Base-by-base conservation (phyloP, 2,888 invertebrate species). In the Agrilus cyanescens region DNA sequence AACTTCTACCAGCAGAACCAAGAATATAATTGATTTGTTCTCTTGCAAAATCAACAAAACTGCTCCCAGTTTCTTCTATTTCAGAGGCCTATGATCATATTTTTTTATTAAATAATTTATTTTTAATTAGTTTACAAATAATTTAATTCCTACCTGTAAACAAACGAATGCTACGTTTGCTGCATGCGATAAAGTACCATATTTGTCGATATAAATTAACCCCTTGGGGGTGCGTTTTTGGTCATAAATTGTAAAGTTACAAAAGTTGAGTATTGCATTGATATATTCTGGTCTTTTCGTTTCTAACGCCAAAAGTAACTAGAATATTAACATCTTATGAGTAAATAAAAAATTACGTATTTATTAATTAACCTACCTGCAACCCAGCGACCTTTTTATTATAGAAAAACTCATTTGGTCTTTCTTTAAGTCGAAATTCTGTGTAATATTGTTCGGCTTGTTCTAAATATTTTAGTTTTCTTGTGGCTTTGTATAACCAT, bases 371-470 rank as follows among this genome's bases (percentile, higher is more conserved):
- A 43, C 40, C 38, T 52, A 72, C 72, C 65, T 74, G 73, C 29
- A 73, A 66, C 10, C 73, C 75, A 2, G 71, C 72, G n/a, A 65
- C 65, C 53, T 75, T 74, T 46, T 71, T 71, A 48, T 74, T 73
- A 56, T 72, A 74, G 45, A 67, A 71, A 47, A 75, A 75, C 46
- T 70, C 69, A 32, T 67, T 67, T 2, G 73, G 69, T 25, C 70
- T 54, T 38, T 68, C 65, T 31, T 65, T 62, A n/a, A 74, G 60
- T 32, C 67, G 59, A 48, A 70, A 73, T 41, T 68, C 64, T 45
- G 59, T 58, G 52, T 71, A 74, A 49, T 70, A 67, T 37, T 64
- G 57, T 46, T 69, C 66, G 2, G 73, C 72, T 33, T 71, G 69
- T 30, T 68, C 63, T 39, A 73, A 56, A 49, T 72, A 75, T 31